These are phyloP conservation scores for Prolemur simus DNA, from an alignment of 2,113 vertebrate species.

Conservation along the genomic window DNA sequence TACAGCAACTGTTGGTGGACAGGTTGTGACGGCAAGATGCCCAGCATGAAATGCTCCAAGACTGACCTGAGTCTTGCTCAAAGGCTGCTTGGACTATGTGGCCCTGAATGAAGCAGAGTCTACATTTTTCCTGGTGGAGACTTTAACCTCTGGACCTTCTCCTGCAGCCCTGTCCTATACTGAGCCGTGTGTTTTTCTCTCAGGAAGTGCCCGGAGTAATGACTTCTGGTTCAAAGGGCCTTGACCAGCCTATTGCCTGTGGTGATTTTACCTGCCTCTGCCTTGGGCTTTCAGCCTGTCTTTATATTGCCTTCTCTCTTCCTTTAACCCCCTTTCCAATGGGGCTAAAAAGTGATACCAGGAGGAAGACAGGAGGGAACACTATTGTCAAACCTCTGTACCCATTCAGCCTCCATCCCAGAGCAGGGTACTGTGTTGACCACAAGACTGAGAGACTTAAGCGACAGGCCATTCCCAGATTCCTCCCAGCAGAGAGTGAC, in stretches of 20 bases:
- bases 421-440: background rate
- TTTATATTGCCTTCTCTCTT: background rate
- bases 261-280: background rate
- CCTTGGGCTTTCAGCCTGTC: background rate
- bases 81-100: background rate
- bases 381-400: background rate
- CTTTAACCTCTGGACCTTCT: constrained; percentile 47
- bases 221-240: background rate
- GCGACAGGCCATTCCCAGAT: background rate
- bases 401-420: background rate
- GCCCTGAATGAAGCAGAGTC: background rate
- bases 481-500: background rate
- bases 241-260: background rate
- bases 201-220: background rate
- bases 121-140: background rate
- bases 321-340: background rate
- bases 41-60: background rate
- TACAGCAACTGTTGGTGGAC: background rate
- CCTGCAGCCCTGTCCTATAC: background rate
- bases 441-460: background rate
- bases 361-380: background rate
- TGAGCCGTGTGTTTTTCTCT: background rate
- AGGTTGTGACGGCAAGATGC: background rate
- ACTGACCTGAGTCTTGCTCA: background rate
- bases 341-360: background rate